Evolutionary conservation across 2,113 vertebrate genomes (phyloP), one percentile per base, ranked within the genome.

Genomic region (Phrynocephalus versicolor): DNA sequence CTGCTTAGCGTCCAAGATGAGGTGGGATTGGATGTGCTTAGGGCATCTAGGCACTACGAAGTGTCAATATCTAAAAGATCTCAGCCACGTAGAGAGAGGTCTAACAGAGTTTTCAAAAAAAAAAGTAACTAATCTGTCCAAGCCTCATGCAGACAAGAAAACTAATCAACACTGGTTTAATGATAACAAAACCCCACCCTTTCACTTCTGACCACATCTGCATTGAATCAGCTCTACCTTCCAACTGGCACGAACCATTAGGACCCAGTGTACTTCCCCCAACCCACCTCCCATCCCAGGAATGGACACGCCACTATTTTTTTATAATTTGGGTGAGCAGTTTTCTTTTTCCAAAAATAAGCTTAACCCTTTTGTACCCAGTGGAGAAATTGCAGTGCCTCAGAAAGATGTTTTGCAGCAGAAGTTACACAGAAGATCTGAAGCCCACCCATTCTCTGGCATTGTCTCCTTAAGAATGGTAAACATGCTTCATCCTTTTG

Each of bases 241-340:
- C n/a, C 37, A 78, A 18, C 51, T 60, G 33, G 23, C 7, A 16
- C 27, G n/a, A 55, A 51, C 45, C 45, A 51, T 10, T 33, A 39
- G 18, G 30, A 23, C 33, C 10, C 16, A 9, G 33, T 39, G 12
- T 13, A 27, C 19, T 25, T 45, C 25, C 62, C 13, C 9, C 45
- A 10, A 6, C 18, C 21, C 33, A n/a, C n/a, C n/a, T n/a, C n/a
- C n/a, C n/a, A n/a, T n/a, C 27, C 19, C 1, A 0, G 19, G 30
- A 39, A 51, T 7, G 16, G 82, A 3, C 9, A 57, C 23, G 60
- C 35, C 81, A 69, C 37, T 2, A 45, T 12, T 85, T 65, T n/a
- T 51, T 12, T 39, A 65, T 81, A 57, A 3, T 4, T 51, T 62
- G 39, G 8, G 74, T 67, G 82, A 33, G 79, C 82, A 81, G 87